phyloP scores from a whole-genome alignment of 2,888 invertebrate species.

The Lepidocyrtoides sp. region DNA sequence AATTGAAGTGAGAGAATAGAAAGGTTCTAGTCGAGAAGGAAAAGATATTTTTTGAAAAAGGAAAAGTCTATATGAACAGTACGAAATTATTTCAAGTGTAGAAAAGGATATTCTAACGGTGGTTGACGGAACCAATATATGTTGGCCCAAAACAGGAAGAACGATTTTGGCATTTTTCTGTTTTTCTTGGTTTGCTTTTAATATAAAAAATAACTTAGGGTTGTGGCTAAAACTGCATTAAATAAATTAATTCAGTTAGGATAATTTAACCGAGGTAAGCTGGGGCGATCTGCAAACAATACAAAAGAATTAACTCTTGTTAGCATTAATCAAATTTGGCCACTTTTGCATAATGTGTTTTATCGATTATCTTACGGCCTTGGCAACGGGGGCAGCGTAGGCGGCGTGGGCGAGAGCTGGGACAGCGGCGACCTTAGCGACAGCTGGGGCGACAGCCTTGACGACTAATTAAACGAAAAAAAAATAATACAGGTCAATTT shows the following conservation, averaged over 20 bases:
- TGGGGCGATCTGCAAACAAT: conserved; percentile 73
- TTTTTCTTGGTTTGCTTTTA: conserved; percentile 48
- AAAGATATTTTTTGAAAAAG: not conserved
- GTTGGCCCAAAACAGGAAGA: conserved; percentile 19
- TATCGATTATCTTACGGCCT: conserved; percentile 71
- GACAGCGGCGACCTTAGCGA: conserved; percentile 73
- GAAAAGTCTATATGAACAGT: conserved; percentile 30
- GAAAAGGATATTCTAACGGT: not conserved
- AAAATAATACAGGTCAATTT: not conserved
- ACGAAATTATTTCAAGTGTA: conserved; percentile 9
- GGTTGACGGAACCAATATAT: too few relatives aligned
- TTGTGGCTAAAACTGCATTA: conserved; percentile 54
- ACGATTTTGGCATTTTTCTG: conserved; percentile 65
- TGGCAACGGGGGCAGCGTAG: conserved; percentile 82
- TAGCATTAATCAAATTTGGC: conserved; percentile 31
- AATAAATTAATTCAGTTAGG: conserved; percentile 56
- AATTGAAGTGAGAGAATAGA: not conserved
- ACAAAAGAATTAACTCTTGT: conserved; percentile 44
- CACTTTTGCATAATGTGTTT: conserved; percentile 58
- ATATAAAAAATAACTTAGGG: conserved; percentile 67
- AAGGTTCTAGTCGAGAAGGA: not conserved
- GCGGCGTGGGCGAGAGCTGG: conserved; percentile 81
- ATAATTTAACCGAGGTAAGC: conserved; percentile 70
- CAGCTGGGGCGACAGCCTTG: conserved; percentile 84
- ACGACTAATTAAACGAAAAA: conserved; percentile 78